Percentiles rank a stretch among this genome's conserved stretches.
Conservation (phyloP, 2,888 invertebrate genomes). For the Chaetogeoica ovagalla region DNA sequence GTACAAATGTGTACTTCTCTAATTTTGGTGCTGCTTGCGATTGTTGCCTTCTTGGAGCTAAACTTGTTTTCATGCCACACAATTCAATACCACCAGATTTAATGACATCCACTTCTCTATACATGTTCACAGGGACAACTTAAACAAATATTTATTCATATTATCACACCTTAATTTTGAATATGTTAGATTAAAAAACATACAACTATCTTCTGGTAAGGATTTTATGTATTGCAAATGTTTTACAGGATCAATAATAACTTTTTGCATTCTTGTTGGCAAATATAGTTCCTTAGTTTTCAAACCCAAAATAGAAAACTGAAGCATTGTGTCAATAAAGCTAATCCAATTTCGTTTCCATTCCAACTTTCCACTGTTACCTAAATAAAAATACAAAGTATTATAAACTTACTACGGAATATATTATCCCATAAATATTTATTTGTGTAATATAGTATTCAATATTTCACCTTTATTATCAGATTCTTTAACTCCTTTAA, state of each 20-base stretch:
- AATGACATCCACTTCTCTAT: constrained; percentile 72
- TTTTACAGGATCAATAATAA: constrained; percentile 75
- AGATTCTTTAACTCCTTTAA: constrained; percentile 77
- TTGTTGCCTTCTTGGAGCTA: constrained; percentile 81
- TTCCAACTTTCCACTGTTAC: constrained; percentile 71
- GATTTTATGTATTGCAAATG: constrained; percentile 61
- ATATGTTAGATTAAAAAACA: neutral
- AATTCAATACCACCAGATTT: constrained; percentile 84
- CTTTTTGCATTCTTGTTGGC: constrained; percentile 82
- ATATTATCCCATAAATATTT: neutral
- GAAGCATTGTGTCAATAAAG: constrained; percentile 94
- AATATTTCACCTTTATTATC: constrained; percentile 67
- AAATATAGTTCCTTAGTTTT: constrained; percentile 79
- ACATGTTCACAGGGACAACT: constrained; percentile 64
- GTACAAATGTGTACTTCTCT: constrained; percentile 81
- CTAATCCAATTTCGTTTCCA: constrained; percentile 95
- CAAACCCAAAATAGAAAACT: constrained; percentile 81
- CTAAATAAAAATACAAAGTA: constrained; percentile 56
- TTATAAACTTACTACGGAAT: neutral
- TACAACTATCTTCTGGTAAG: neutral
- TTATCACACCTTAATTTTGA: neutral
- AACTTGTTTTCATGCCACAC: constrained; percentile 84
- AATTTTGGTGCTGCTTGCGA: constrained; percentile 77
- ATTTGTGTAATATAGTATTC: neutral
- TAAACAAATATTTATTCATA: neutral